phyloP scores from a whole-genome alignment of 2,113 vertebrate genomes.

The western clawed frog (Xenopus tropicalis) region DNA sequence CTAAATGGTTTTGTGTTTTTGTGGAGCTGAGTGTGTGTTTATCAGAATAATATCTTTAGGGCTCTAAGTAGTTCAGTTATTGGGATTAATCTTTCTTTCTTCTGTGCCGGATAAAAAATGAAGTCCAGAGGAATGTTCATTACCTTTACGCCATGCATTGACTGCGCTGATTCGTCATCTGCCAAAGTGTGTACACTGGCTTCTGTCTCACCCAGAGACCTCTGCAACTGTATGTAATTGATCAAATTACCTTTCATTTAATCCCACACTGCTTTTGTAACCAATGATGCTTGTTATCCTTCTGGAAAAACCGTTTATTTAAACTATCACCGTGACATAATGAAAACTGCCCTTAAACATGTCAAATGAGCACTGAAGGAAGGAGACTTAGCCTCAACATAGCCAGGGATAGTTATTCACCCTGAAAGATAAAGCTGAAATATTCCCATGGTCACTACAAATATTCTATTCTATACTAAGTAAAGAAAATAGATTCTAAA shows the following conservation, averaged over 20 bases:
- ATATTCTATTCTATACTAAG: no score
- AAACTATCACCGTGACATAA: slow-evolving; percentile 65
- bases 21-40: slow-evolving; percentile 16
- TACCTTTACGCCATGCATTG: slow-evolving; percentile 67
- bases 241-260: slow-evolving; percentile 69
- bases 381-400: slow-evolving; percentile 29
- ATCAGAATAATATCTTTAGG: slow-evolving; percentile 40
- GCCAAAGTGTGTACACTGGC: slow-evolving; percentile 68
- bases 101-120: slow-evolving; percentile 69
- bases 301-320: slow-evolving; percentile 65
- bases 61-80: slow-evolving; percentile 53
- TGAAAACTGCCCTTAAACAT: slow-evolving; percentile 55
- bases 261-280: slow-evolving; percentile 58
- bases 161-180: slow-evolving; percentile 73
- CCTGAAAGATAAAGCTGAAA: no score
- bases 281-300: slow-evolving; percentile 64
- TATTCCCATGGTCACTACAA: no score
- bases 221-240: slow-evolving; percentile 68
- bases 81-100: slow-evolving; percentile 61
- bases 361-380: slow-evolving; percentile 54
- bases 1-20: slow-evolving; percentile 24
- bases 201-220: slow-evolving; percentile 73
- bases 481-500: no score
- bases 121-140: slow-evolving; percentile 75
- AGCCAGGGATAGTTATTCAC: no score